Percentiles rank a stretch among this genome's conserved stretches.
Conservation (phyloP, 2,797 vertebrate genomes). For the Chaunax sp. region DNA sequence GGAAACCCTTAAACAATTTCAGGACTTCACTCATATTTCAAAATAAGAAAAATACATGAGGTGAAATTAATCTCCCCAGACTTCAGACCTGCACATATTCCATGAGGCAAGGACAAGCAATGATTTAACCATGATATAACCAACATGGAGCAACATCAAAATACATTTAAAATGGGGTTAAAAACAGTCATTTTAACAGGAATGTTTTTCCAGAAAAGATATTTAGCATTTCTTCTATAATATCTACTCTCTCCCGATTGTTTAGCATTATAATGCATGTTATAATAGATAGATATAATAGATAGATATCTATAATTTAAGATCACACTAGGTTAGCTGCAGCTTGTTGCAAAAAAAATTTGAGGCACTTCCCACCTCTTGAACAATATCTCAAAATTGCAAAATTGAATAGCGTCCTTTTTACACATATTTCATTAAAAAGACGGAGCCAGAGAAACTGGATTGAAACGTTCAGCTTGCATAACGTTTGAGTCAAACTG, state of each 20-base stretch:
- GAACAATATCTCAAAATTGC: conserved; percentile 39
- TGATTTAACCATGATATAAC: too few relatives aligned
- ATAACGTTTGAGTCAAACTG: conserved; percentile 80
- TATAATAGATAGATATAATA: neutral
- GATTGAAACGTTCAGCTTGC: conserved; percentile 78
- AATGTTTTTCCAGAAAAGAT: neutral
- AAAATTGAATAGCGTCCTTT: conserved; percentile 38
- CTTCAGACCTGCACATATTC: neutral
- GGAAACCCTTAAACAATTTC: neutral
- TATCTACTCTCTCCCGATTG: too few relatives aligned
- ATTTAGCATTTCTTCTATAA: neutral
- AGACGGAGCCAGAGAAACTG: conserved; percentile 40
- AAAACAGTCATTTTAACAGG: neutral
- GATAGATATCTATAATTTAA: neutral
- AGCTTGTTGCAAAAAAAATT: conserved; percentile 16
- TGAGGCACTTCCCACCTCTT: conserved; percentile 52
- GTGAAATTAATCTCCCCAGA: neutral
- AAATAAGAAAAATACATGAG: neutral
- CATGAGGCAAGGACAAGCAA: too few relatives aligned
- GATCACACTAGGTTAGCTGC: neutral
- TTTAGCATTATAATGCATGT: too few relatives aligned
- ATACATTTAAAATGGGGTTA: neutral
- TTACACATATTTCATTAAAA: conserved; percentile 60
- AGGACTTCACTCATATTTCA: neutral
- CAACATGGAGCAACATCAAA: too few relatives aligned